These are phyloP conservation scores for Acrocephalus kingi DNA, from an alignment of 2,113 vertebrate species.

Conservation along the genomic window DNA sequence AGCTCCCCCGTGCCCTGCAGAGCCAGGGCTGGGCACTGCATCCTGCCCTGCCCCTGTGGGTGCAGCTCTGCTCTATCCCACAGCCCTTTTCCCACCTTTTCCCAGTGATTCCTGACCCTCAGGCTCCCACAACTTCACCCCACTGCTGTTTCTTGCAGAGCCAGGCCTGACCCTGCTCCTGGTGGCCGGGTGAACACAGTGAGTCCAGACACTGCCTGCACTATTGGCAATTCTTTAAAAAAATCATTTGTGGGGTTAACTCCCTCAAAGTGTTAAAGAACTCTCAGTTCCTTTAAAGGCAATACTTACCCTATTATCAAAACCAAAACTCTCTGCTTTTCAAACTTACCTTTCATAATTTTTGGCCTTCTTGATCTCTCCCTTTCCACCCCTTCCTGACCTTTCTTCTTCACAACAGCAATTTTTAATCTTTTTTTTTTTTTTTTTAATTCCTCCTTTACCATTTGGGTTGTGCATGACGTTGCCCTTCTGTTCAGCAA, in stretches of 20 bases:
- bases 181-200: accelerated
- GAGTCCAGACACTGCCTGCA: background rate
- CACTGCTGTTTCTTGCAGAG: background rate
- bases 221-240: background rate
- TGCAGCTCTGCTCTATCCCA: accelerated
- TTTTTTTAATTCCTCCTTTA: background rate
- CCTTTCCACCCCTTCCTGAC: background rate
- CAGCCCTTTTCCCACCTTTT: background rate
- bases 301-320: background rate
- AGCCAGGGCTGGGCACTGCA: background rate
- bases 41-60: background rate
- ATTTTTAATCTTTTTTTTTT: background rate
- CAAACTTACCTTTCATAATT: background rate
- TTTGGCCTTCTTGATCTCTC: background rate
- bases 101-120: background rate
- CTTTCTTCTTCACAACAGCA: background rate
- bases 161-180: background rate
- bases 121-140: background rate
- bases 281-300: background rate
- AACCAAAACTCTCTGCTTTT: background rate
- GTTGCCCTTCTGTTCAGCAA: background rate
- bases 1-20: accelerated
- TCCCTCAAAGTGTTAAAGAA: background rate
- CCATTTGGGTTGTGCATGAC: background rate
- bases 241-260: accelerated